Evolutionary conservation across 2,797 vertebrate species (phyloP).

Genomic region (Xenopus petersii): DNA sequence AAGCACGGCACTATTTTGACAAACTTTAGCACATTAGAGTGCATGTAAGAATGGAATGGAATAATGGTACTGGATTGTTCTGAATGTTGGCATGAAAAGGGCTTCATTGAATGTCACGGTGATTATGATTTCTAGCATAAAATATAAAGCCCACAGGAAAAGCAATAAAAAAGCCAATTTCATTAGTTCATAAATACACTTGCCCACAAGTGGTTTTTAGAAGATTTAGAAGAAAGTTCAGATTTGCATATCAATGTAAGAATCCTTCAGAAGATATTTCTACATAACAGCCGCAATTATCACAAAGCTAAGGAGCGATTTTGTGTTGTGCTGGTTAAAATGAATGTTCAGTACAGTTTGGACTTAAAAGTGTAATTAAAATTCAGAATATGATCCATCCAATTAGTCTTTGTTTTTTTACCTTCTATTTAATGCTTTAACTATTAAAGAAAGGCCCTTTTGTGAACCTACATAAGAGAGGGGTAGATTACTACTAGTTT

Average conservation of each 20-base stretch:
- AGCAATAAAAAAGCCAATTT: constrained; percentile 27
- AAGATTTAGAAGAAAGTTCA: constrained; percentile 47
- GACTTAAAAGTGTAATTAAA: no score
- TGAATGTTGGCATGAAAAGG: background rate
- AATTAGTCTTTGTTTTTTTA: no score
- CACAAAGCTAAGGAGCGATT: constrained; percentile 2
- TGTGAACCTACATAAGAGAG: no score
- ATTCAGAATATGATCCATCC: no score
- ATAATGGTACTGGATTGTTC: no score
- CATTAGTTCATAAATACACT: constrained; percentile 47
- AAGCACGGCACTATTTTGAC: no score
- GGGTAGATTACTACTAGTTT: no score
- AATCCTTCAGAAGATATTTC: constrained; percentile 27
- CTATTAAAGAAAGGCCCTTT: no score
- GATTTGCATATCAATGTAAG: constrained; percentile 50
- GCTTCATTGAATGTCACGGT: constrained; percentile 9
- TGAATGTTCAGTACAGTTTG: background rate
- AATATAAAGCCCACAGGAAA: constrained; percentile 17
- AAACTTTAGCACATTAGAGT: no score
- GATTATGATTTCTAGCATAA: constrained; percentile 22
- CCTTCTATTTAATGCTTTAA: no score
- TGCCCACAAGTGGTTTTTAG: constrained; percentile 37
- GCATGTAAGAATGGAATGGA: no score
- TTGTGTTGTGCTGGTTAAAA: constrained; percentile 1
- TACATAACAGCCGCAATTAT: constrained; percentile 22